Evolutionary conservation across 2,113 vertebrate species (phyloP), one percentile per base, ranked within the genome.

Genomic region (Salvator merianae): DNA sequence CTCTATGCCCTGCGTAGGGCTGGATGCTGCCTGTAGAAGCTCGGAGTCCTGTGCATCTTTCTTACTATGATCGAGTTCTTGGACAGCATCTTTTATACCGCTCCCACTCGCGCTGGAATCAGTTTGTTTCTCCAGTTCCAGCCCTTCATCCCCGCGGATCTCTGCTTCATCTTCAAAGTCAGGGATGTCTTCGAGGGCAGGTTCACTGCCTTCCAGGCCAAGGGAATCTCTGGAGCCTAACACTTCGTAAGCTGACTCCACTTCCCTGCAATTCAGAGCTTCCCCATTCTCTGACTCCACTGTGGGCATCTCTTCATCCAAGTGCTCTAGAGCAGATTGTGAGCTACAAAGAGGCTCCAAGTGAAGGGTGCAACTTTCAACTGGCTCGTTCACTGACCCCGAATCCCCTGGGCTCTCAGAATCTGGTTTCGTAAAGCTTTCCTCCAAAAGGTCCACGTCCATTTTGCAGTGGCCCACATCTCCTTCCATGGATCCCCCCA

Each of bases 311-410:
- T 87, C 92, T 71, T 73, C 69, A 3, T 88, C 71, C 88, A 95
- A 70, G 2, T 94, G 91, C 28, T 91, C 94, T 81, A 96, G 88
- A 38, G 90, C 55, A 1, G 87, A 84, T 5, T 94, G 94, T 0
- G 91, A 80, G 79, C 93, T 91, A 0, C 91, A 87, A 55, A 96
- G 86, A 2, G 92, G 72, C 85, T 96, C 95, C 3, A 97, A 88
- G 50, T 94, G 95, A 63, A 96, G 88, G 0, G 92, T 93, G 86
- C 96, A 97, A 87, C 85, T 82, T 36, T 91, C 90, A 1, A 78
- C 77, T 0, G 47, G 28, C 2, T 84, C 77, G n/a, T 0, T 0
- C 91, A 30, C 12, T 84, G 79, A 43, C 76, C 0, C 2, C 70
- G 86, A 47, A 43, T 81, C 72, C 12, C 75, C 74, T 32, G 28